These are phyloP conservation scores for Abrostola tripartita DNA, from an alignment of 2,888 invertebrate species.

Conservation along the genomic window DNA sequence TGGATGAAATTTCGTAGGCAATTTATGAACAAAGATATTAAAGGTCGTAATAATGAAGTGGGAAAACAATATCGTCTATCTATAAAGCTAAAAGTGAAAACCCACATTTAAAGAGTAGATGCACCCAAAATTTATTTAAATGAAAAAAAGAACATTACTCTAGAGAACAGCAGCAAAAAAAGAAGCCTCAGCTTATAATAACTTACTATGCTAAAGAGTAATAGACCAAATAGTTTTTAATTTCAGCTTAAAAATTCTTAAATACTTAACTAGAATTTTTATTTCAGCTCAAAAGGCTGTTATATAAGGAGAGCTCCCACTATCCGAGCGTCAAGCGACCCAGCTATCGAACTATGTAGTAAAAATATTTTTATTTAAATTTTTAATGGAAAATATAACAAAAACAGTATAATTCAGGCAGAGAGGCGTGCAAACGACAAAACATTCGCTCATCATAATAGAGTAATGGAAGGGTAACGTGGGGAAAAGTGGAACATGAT, in stretches of 20 bases:
- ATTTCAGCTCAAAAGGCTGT: not conserved
- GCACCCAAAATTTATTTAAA: too few relatives aligned
- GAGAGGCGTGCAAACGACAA: constrained; percentile 68
- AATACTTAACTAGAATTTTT: not conserved
- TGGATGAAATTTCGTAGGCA: not conserved
- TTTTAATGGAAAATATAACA: constrained; percentile 50
- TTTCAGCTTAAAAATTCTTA: not conserved
- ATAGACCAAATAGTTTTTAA: not conserved
- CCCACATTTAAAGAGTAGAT: too few relatives aligned
- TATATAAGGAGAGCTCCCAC: not conserved
- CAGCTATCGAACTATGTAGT: constrained; percentile 32
- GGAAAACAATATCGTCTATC: too few relatives aligned
- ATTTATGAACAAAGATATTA: too few relatives aligned
- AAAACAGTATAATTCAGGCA: constrained; percentile 59
- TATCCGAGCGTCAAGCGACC: constrained; percentile 11
- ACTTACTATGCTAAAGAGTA: not conserved
- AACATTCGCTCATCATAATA: constrained; percentile 76
- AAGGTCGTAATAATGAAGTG: too few relatives aligned
- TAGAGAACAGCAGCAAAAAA: too few relatives aligned
- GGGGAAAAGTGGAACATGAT: constrained; percentile 68
- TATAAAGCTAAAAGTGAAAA: too few relatives aligned
- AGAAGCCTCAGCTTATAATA: too few relatives aligned
- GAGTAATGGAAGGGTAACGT: constrained; percentile 75
- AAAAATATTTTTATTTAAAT: constrained; percentile 17
- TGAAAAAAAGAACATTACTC: too few relatives aligned